A percentile compares a stretch with the other conserved stretches of the same genome.
These are phyloP conservation scores for Oryzaephilus surinamensis DNA, from an alignment of 1,140 invertebrate species.

Conservation along the genomic window DNA sequence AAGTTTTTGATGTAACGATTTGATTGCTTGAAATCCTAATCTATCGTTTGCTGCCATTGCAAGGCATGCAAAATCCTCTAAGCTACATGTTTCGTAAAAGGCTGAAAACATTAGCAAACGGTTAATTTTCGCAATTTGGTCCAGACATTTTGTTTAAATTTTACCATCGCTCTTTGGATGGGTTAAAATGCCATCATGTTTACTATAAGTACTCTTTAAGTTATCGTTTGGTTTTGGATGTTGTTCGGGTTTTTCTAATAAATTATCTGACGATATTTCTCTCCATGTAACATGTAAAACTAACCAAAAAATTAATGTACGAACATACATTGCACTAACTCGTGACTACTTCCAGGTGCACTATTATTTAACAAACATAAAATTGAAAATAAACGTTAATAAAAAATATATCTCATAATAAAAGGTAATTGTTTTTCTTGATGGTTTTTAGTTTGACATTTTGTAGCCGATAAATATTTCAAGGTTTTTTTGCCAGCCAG, in stretches of 20 bases:
- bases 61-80: constrained; percentile 63
- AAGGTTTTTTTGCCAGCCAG: constrained; percentile 11
- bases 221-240: too few species aligned
- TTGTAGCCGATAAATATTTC: constrained; percentile 16
- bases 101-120: constrained; percentile 19
- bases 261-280: too few species aligned
- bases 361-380: too few species aligned
- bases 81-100: constrained; percentile 38
- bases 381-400: too few species aligned
- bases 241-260: too few species aligned
- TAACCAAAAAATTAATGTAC: constrained; percentile 25
- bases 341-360: too few species aligned
- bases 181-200: too few species aligned
- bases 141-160: too few species aligned
- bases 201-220: constrained; percentile 11
- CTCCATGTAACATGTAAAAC: too few species aligned
- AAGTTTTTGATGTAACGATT: constrained; percentile 73
- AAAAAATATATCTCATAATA: too few species aligned
- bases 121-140: too few species aligned
- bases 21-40: constrained; percentile 79
- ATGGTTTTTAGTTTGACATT: constrained; percentile 24
- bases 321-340: constrained; percentile 16
- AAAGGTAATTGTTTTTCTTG: constrained; percentile 14
- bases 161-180: too few species aligned
- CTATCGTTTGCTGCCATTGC: constrained; percentile 63